phyloP scores from a whole-genome alignment of 2,888 invertebrate species.

The Aproaerema taeniolella region DNA sequence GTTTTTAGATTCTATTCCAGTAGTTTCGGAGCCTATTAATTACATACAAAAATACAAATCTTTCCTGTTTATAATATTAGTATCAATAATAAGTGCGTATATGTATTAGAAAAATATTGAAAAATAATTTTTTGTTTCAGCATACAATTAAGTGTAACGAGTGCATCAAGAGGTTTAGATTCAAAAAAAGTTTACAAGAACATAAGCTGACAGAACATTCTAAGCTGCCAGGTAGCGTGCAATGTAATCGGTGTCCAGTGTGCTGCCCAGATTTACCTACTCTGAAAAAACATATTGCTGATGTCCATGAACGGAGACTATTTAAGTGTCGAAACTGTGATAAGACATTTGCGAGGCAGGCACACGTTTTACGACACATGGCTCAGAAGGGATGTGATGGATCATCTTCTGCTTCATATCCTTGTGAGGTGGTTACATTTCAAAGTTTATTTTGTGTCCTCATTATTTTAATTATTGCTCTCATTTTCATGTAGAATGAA shows the following conservation, averaged over 20 bases:
- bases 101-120: no score
- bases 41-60: no score
- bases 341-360: constrained; percentile 84
- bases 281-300: constrained; percentile 81
- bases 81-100: no score
- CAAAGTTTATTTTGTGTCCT: no score
- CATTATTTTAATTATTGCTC: no score
- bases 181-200: constrained; percentile 79
- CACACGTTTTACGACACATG: constrained; percentile 85
- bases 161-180: constrained; percentile 86
- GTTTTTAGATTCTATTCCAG: no score
- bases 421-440: constrained; percentile 51
- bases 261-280: constrained; percentile 79
- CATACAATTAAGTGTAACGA: constrained; percentile 63
- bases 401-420: constrained; percentile 30
- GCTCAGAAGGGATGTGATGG: constrained; percentile 83
- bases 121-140: no score
- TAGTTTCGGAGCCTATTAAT: no score
- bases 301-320: constrained; percentile 69
- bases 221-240: constrained; percentile 71
- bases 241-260: constrained; percentile 82
- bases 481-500: no score
- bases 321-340: constrained; percentile 83
- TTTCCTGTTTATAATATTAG: no score
- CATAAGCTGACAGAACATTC: constrained; percentile 85